Conservation (phyloP, 2,888 invertebrate species). For the Darwinula stevensoni region DNA sequence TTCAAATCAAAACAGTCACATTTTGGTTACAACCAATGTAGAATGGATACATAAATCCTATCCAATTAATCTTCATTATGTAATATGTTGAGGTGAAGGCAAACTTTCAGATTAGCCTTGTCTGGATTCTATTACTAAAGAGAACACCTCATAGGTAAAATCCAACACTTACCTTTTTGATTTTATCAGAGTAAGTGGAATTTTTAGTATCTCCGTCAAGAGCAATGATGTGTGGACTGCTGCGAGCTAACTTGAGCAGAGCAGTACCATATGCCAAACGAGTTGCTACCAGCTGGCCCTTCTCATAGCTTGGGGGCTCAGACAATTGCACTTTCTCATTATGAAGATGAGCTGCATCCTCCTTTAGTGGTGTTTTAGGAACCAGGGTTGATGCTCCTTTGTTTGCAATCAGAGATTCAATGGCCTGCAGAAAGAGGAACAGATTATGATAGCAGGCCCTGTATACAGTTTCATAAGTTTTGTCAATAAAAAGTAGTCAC, state of each 20-base stretch:
- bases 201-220: slow-evolving; percentile 96
- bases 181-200: slow-evolving; percentile 82
- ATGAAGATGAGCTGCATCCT: slow-evolving; percentile 38
- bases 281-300: slow-evolving; percentile 48
- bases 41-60: too few species aligned
- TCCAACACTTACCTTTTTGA: slow-evolving; percentile 28
- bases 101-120: too few species aligned
- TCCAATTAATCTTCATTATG: too few species aligned
- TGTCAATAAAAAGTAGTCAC: slow-evolving; percentile 5
- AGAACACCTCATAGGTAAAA: too few species aligned
- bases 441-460: too few species aligned
- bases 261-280: slow-evolving; percentile 81
- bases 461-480: too few species aligned
- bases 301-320: slow-evolving; percentile 49
- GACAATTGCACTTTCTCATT: slow-evolving; percentile 38
- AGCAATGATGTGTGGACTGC: slow-evolving; percentile 47
- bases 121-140: too few species aligned
- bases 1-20: too few species aligned
- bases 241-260: slow-evolving; percentile 48
- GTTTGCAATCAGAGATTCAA: slow-evolving; percentile 27
- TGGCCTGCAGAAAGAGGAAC: slow-evolving; percentile 17
- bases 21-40: too few species aligned
- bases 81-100: too few species aligned
- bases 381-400: slow-evolving; percentile 26
- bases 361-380: slow-evolving; percentile 29